Base-by-base conservation (phyloP, 2,797 vertebrate genomes). In the Eleutherodactylus coqui region DNA sequence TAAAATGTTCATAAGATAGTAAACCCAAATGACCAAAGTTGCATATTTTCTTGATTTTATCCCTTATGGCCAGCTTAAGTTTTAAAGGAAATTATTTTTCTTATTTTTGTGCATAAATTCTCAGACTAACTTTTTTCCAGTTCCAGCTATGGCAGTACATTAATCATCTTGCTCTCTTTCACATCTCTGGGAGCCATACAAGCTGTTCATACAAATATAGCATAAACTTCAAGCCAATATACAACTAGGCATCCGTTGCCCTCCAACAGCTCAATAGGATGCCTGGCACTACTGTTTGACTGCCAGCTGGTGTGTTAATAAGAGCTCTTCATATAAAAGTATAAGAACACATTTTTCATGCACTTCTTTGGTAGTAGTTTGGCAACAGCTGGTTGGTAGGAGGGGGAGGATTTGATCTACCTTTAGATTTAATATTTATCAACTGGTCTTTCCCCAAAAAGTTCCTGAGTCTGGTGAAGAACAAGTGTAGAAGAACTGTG, bases 301-400 rank as follows among this genome's bases (percentile, higher is more conserved):
- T 41, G 47, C 45, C 47, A 82, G 32, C 36, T 36, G 5, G 89
- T 85, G 89, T 38, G 34, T 38, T 38, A 34, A 38, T 21, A 69
- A n/a, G 19, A 69, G 16, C 29, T 19, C 62, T 67, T 17, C 5
- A 34, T 67, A 34, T 17, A 64, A 64, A 17, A 67, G 32, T 36
- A 19, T 69, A 17, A 34, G 9, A 67, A 19, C 4, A 27, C 0
- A 13, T 58, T 58, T 58, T 27, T 58, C 10, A 8, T 49, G 14
- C 47, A 49, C 4, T 58, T 27, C 53, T 24, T 55, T n/a, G n/a
- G n/a, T n/a, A n/a, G n/a, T n/a, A n/a, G n/a, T n/a, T n/a, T n/a
- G n/a, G n/a, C n/a, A n/a, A n/a, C 29, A 17, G 62, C 62, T 62
- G 27, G 60, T 27, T n/a, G n/a, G n/a, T n/a, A n/a, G n/a, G 55